Conservation (phyloP, 2,113 vertebrate species). For the Lanius ludovicianus region DNA sequence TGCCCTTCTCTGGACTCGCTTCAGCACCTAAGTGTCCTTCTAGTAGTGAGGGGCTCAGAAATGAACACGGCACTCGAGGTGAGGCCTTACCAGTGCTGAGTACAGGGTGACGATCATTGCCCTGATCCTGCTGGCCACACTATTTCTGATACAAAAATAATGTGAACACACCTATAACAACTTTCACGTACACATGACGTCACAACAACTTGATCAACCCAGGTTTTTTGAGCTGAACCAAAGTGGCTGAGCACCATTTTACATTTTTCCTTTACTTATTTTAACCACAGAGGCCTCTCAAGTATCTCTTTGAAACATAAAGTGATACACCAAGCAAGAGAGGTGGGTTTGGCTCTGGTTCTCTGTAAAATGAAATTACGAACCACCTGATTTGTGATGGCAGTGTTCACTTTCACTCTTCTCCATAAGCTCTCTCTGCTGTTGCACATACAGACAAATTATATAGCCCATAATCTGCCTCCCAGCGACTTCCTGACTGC, state of each 20-base stretch:
- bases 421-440: neutral
- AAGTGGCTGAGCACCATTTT: neutral
- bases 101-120: neutral
- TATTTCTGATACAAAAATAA: neutral
- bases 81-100: neutral
- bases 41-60: neutral
- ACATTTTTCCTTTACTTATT: neutral
- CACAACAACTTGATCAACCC: neutral
- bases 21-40: neutral
- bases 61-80: neutral
- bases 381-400: accelerated
- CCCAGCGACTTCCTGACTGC: neutral
- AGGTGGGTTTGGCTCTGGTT: neutral
- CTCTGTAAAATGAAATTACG: neutral
- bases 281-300: neutral
- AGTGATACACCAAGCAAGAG: neutral
- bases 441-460: neutral
- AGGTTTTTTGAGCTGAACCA: neutral
- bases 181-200: neutral
- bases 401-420: accelerated
- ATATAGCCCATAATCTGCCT: neutral
- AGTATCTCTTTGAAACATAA: neutral
- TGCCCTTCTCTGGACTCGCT: neutral
- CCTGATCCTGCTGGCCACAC: neutral
- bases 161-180: neutral